phyloP scores from a whole-genome alignment of 2,797 vertebrate genomes.

The Hydrolagus colliei region DNA sequence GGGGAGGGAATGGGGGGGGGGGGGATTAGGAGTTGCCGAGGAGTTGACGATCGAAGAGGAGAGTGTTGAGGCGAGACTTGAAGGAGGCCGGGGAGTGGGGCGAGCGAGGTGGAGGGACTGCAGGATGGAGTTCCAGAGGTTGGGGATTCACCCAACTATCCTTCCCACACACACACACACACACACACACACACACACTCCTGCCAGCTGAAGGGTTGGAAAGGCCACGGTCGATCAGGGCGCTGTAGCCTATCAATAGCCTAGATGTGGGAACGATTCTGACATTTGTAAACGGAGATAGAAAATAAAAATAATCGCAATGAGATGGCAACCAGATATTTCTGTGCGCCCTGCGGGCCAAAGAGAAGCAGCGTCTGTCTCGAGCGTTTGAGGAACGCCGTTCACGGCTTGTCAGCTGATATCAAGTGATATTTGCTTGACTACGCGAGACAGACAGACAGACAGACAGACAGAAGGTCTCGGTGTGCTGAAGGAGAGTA shows the following conservation, averaged over 20 bases:
- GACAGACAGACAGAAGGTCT: not conserved
- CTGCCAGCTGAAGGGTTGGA: not conserved
- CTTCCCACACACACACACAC: too few relatives aligned
- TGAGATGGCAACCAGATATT: not conserved
- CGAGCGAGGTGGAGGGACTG: too few relatives aligned
- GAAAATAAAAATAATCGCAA: not conserved
- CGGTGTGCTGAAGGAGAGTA: not conserved
- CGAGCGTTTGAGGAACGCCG: not conserved
- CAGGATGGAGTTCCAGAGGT: too few relatives aligned
- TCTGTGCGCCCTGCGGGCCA: not conserved
- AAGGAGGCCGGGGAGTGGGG: too few relatives aligned
- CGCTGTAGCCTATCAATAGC: not conserved
- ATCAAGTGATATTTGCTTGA: slow-evolving; percentile 9
- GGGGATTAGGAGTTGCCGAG: too few relatives aligned
- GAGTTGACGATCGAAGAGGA: too few relatives aligned
- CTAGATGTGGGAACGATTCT: not conserved
- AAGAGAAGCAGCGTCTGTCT: not conserved
- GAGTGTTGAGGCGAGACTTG: too few relatives aligned
- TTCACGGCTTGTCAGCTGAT: not conserved
- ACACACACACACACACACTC: not conserved
- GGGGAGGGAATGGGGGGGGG: too few relatives aligned
- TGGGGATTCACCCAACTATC: too few relatives aligned
- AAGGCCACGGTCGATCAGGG: not conserved
- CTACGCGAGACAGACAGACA: too few relatives aligned
- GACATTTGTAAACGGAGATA: slow-evolving; percentile 6